A percentile compares a stretch with the other conserved stretches of the same genome.
Conservation (phyloP, 2,888 invertebrate species). For the Chaitophorus viminalis region DNA sequence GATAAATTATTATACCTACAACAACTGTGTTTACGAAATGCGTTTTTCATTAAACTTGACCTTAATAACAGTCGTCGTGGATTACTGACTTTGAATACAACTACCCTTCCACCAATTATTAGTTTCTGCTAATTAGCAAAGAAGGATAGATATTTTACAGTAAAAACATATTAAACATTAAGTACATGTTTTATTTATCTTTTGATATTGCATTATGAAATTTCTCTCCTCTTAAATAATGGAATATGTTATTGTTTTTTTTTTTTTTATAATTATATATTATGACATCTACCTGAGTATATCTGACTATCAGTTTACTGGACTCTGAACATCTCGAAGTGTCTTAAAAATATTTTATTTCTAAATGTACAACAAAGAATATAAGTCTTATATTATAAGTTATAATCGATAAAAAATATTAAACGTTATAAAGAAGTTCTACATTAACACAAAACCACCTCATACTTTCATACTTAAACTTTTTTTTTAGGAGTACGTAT, state of each 20-base stretch:
- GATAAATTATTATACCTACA: conserved; percentile 61
- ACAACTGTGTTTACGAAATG: conserved; percentile 60
- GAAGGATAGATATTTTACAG: background rate
- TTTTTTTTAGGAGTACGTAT: background rate
- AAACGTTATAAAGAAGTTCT: background rate
- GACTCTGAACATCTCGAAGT: background rate
- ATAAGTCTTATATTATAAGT: too few relatives aligned
- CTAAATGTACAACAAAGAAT: background rate
- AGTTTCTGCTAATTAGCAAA: conserved; percentile 48
- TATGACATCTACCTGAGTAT: background rate
- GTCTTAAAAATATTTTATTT: background rate
- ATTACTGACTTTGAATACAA: conserved; percentile 44
- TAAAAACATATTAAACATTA: background rate
- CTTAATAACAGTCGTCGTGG: conserved; percentile 58
- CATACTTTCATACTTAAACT: too few relatives aligned
- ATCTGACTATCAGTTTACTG: background rate
- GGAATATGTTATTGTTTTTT: background rate
- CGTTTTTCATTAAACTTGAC: conserved; percentile 62
- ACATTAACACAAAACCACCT: background rate
- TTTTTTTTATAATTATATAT: background rate
- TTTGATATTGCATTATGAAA: background rate
- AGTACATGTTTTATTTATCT: background rate
- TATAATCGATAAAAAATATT: background rate
- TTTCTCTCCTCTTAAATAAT: background rate
- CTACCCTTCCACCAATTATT: conserved; percentile 49